Conservation (phyloP, 2,888 invertebrate species). For the Latrodectus hesperus region DNA sequence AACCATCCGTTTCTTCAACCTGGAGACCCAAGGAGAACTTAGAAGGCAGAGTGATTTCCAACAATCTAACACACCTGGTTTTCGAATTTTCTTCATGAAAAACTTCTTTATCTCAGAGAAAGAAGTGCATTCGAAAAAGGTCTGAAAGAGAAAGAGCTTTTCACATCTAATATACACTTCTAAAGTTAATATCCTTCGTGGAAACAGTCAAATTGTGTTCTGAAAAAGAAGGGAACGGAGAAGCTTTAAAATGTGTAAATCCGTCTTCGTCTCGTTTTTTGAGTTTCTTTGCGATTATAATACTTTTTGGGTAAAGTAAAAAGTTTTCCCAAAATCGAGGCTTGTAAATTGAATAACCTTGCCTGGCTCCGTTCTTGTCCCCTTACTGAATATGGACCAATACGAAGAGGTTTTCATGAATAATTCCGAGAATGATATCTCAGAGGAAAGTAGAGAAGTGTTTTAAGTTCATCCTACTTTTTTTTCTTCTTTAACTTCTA, state of each 20-base stretch:
- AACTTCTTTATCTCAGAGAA: no score
- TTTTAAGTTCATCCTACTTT: constrained; percentile 10
- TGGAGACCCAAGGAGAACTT: no score
- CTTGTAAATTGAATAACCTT: constrained; percentile 54
- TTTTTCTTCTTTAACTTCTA: not conserved
- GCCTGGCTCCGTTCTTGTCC: not conserved
- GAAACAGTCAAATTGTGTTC: constrained; percentile 15
- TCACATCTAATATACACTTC: constrained; percentile 5
- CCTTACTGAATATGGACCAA: not conserved
- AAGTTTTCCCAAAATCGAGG: constrained; percentile 32
- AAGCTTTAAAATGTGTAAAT: constrained; percentile 45
- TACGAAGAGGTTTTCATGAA: constrained; percentile 25
- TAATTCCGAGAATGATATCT: constrained; percentile 35
- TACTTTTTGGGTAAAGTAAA: constrained; percentile 23
- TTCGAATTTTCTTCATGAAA: no score
- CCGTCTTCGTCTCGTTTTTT: constrained; percentile 24
- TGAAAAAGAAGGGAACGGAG: not conserved
- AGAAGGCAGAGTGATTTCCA: no score
- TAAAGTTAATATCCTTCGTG: constrained; percentile 18
- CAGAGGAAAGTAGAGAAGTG: constrained; percentile 8
- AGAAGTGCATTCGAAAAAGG: no score
- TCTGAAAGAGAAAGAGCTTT: not conserved
- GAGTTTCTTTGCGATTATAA: constrained; percentile 48
- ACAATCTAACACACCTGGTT: no score
- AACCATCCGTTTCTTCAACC: no score